Evolutionary conservation across 2,888 invertebrate species (phyloP).

Genomic region (Polyploca ridens): DNA sequence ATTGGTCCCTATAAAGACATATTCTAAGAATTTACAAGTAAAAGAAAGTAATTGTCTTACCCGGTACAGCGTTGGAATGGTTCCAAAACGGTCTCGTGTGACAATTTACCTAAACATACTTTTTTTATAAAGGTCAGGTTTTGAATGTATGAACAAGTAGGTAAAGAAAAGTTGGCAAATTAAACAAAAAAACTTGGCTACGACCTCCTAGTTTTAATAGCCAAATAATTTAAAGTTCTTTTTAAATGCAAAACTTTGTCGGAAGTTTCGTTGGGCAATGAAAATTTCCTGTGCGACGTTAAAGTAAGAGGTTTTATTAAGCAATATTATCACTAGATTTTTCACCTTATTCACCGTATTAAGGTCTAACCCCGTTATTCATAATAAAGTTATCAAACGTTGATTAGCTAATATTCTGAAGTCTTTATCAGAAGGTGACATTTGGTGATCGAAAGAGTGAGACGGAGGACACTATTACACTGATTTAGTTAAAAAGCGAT

Average conservation of each 20-base stretch:
- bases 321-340: too few relatives aligned
- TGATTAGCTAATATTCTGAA: too few relatives aligned
- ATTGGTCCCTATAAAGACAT: neutral
- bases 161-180: neutral
- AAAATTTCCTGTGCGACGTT: neutral
- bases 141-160: neutral
- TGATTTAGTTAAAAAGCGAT: too few relatives aligned
- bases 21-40: neutral
- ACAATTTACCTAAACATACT: neutral
- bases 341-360: neutral
- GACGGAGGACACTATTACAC: too few relatives aligned
- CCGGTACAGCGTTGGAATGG: neutral
- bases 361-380: too few relatives aligned
- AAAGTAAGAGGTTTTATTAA: neutral
- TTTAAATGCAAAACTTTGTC: neutral
- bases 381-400: too few relatives aligned
- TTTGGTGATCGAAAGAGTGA: too few relatives aligned
- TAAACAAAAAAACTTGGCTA: neutral
- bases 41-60: slow-evolving; percentile 1
- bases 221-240: neutral
- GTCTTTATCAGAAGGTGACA: too few relatives aligned
- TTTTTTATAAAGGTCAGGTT: neutral
- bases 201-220: neutral
- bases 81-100: neutral
- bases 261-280: neutral